Evolutionary conservation across 2,888 invertebrate genomes (phyloP), one percentile per base, ranked within the genome.

Genomic region (Sesia bembeciformis): DNA sequence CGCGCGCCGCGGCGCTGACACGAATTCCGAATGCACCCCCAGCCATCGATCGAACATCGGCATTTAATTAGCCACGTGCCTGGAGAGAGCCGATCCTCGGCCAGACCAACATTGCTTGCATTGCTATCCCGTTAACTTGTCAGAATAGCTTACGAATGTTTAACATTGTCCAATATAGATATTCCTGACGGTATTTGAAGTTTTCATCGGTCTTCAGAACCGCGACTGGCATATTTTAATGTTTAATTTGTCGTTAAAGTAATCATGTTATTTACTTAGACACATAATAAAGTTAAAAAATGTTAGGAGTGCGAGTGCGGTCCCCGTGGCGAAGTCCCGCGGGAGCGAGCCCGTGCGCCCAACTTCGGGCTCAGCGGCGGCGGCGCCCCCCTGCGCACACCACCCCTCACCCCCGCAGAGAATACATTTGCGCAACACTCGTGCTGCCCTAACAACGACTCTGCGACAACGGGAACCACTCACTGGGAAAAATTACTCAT

Each of bases 381-480:
- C 76, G 66, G 74, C 68, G 64, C 59, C 60, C 59, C 63, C 73
- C 40, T 40, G 40, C 40, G 8, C 60, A 65, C 71, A 60, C 59
- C 60, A 59, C 62, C 73, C 66, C 70, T 70, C 73, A 68, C 80
- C 77, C 78, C 87, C 84, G 78, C 76, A 68, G 84, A 86, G 88
- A 87, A 86, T 87, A 89, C 88, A 88, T 88, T 88, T 87, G 87
- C 88, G 88, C 87, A 83, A 84, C 84, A 84, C 81, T 82, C 81
- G 85, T 78, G 83, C 76, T 84, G 82, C 78, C 80, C 84, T 83
- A 84, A 85, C 87, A 85, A 79, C 84, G 78, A 80, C 71, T 74
- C 78, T 83, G 83, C 84, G 84, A 86, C 84, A 81, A 74, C 77
- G 74, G 67, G 68, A 78, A 74, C 74, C 76, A 73, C 74, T 79